Evolutionary conservation across 2,888 invertebrate species (phyloP), one percentile per base, ranked within the genome.

Genomic region (Polyploca ridens): DNA sequence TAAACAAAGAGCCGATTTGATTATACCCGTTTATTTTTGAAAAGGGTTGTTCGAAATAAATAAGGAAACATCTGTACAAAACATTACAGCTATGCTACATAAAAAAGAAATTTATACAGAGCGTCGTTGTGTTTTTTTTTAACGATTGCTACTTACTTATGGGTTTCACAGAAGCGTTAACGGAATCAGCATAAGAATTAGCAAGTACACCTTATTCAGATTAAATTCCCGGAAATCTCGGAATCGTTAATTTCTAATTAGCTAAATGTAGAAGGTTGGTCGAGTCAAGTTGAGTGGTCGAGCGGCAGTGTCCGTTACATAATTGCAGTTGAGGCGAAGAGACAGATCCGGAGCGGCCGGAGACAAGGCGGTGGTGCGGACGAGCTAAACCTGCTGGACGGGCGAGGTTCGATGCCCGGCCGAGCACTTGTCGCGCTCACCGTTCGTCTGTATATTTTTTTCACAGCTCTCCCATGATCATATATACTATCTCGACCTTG

Each of bases 361-460:
- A 73, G 74, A 71, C 70, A 62, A 64, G 69, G 68, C 66, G 60
- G 58, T 61, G 49, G 38, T 58, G 33, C 41, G 57, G 61, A 19
- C 16, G 59, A 61, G 41, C 49, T 62, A 84, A 87, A 90, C 90
- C 90, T 86, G 90, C 88, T 82, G 84, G 77, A 77, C 86, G 77
- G 76, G 85, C 85, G 83, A 79, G 83, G 90, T 90, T 89, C 90
- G 90, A 85, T 79, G 88, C 78, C 87, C 89, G 88, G 69, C 78
- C 68, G 81, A 76, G 76, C 87, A 89, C 89, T 89, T 89, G 86
- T 82, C 84, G 82, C 77, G 72, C 67, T 57, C 57, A 66, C 69
- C 70, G 16, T 61, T 67, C 70, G 73, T 66, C 71, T 70, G 70
- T 67, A 67, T 77, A 41, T 74, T 59, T 70, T 81, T 85, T 82